Conservation (phyloP, 2,113 vertebrate species). For the Phrynosoma blainvillii region DNA sequence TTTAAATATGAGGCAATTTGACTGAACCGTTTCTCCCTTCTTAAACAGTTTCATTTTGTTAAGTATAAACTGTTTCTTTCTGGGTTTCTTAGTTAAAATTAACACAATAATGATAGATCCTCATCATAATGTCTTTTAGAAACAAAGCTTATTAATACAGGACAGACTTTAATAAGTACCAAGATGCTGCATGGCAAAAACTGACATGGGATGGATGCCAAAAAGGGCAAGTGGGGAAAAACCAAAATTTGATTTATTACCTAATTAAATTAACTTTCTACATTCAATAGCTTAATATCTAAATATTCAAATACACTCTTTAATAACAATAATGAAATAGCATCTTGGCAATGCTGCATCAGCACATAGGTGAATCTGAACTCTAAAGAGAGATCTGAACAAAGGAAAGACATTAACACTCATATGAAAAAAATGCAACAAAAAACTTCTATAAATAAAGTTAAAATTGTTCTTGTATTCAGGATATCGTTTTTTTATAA, state of each 20-base stretch:
- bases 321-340: not conserved
- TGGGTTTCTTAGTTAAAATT: conserved; percentile 1
- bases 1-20: conserved; percentile 25
- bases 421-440: not conserved
- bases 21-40: not conserved
- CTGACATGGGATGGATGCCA: not conserved
- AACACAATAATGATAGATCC: not conserved
- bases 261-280: conserved; percentile 16
- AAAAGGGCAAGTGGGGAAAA: not conserved
- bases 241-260: conserved; percentile 5
- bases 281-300: not conserved
- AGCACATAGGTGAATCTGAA: not conserved
- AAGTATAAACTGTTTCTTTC: not conserved
- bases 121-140: conserved; percentile 21
- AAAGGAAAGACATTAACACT: no score
- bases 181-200: not conserved
- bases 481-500: not conserved
- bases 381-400: not conserved
- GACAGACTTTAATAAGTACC: conserved; percentile 19
- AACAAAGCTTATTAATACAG: conserved; percentile 23
- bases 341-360: not conserved
- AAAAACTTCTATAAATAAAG: not conserved
- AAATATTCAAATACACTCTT: not conserved
- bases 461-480: not conserved
- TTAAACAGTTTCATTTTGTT: not conserved